These are phyloP conservation scores for Seriola aureovittata DNA, from an alignment of 2,113 vertebrate genomes.

Conservation along the genomic window DNA sequence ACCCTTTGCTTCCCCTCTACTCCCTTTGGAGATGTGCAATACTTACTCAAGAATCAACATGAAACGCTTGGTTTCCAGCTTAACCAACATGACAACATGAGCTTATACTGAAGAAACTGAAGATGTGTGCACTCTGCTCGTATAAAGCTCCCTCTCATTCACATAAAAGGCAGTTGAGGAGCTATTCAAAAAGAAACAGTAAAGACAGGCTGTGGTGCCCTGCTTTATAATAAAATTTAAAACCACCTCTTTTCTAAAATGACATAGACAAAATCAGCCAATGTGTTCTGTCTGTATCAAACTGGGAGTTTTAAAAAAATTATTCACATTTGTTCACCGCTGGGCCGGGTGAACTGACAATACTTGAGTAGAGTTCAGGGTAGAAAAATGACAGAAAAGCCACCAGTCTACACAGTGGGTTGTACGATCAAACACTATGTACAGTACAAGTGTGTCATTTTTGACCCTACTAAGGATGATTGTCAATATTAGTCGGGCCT, in stretches of 20 bases:
- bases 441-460: conserved; percentile 40
- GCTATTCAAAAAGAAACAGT: conserved; percentile 38
- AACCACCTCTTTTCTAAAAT: conserved; percentile 73
- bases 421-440: conserved; percentile 31
- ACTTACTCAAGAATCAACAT: conserved; percentile 53
- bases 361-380: conserved; percentile 39
- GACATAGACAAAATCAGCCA: conserved; percentile 38
- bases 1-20: conserved; percentile 50
- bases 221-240: conserved; percentile 63
- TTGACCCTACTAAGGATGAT: conserved; percentile 68
- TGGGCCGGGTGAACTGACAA: conserved; percentile 26
- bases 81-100: conserved; percentile 49
- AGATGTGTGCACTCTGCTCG: conserved; percentile 46
- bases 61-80: conserved; percentile 65
- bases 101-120: conserved; percentile 63
- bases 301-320: conserved; percentile 47
- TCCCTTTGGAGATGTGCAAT: conserved; percentile 69
- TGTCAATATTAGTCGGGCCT: conserved; percentile 69
- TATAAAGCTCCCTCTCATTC: conserved; percentile 37
- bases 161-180: conserved; percentile 59
- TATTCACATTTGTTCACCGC: conserved; percentile 19
- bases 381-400: conserved; percentile 45
- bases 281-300: conserved; percentile 27
- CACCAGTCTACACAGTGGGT: conserved; percentile 28
- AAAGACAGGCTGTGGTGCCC: conserved; percentile 51